Evolutionary conservation across 2,113 vertebrate genomes (phyloP).

Genomic region (Corythornis madagascariensis): DNA sequence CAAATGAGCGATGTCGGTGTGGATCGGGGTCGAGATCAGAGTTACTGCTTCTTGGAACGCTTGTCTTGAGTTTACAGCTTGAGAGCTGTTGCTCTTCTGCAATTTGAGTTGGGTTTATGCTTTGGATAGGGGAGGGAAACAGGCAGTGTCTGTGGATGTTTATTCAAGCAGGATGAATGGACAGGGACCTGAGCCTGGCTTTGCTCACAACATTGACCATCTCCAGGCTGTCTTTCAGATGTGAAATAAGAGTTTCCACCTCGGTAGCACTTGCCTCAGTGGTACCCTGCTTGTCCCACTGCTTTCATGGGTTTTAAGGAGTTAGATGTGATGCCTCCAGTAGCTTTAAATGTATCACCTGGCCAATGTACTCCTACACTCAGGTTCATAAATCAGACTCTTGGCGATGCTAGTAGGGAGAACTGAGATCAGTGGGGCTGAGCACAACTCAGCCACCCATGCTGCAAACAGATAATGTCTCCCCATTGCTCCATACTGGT

Average conservation of each 20-base stretch:
- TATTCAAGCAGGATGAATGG: accelerated
- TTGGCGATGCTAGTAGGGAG: not conserved
- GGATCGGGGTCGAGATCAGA: accelerated
- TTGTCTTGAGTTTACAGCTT: not conserved
- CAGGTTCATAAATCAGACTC: not conserved
- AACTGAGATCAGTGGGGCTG: not conserved
- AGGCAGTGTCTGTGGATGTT: not conserved
- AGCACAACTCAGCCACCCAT: not conserved
- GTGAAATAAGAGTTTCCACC: not conserved
- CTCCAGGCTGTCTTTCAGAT: not conserved
- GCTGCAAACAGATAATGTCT: accelerated
- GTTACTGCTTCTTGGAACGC: accelerated
- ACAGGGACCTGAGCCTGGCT: accelerated
- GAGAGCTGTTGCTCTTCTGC: not conserved
- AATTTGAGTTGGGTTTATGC: not conserved
- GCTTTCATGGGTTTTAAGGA: not conserved
- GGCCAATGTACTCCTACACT: not conserved
- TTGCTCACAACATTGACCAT: accelerated
- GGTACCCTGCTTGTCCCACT: accelerated
- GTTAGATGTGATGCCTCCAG: not conserved
- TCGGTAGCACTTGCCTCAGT: accelerated
- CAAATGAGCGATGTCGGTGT: not conserved
- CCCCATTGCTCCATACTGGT: accelerated
- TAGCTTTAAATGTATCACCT: not conserved
- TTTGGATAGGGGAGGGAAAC: not conserved